Evolutionary conservation across 1,140 invertebrate genomes (phyloP), one percentile per base, ranked within the genome.

Genomic region (Drosophila punjabiensis): DNA sequence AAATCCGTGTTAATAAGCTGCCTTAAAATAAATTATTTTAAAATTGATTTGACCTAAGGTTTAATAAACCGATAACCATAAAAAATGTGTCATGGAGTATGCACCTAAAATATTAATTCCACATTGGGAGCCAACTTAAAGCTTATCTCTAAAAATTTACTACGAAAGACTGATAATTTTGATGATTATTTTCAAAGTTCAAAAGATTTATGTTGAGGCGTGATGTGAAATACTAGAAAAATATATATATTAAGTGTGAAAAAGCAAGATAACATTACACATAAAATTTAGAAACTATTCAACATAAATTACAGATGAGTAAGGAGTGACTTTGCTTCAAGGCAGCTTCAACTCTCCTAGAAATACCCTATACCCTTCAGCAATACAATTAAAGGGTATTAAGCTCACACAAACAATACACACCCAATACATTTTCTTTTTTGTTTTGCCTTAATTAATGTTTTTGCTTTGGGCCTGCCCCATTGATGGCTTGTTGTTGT

Each of bases 381-480:
- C 13, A 24, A 39, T 58, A 33, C 37, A 41, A 63, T 16, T 16
- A 66, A 43, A 20, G 64, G 58, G 59, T 66, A 63, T 43, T 35
- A 64, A 63, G 43, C 60, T 63, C 60, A 45, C 58, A 70, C 66
- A 68, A 71, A 71, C 48, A 70, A 77, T 33, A 41, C 62, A 76
- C 35, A 66, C 37, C 33, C 53, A 32, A 81, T 61, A 69, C 64
- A 63, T 81, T 71, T 75, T 76, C 64, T 43, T 80, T 71, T 82
- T 77, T 71, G 64, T 53, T 70, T 75, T 79, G 81, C 74, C 81
- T 85, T 89, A 88, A 88, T 88, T 88, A 88, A 88, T 88, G 85
- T 70, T 76, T 64, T 67, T 71, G 66, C 73, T 81, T 76, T 79
- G 68, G 79, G 71, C 62, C 85, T 81, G 77, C 69, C 74, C 79